Conservation (phyloP, 2,888 invertebrate genomes). For the Subacronicta megacephala region DNA sequence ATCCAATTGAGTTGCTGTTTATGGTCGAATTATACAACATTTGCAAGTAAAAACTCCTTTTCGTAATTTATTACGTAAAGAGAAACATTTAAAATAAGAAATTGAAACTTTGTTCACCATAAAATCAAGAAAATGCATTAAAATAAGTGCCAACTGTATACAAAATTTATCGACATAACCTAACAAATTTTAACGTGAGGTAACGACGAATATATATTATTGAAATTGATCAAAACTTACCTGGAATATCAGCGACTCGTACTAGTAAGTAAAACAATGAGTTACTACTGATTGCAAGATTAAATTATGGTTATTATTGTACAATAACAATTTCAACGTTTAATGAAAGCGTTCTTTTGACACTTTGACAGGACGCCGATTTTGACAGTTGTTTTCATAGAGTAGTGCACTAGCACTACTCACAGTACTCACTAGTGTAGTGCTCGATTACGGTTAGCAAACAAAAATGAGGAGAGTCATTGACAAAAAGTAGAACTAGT, state of each 20-base stretch:
- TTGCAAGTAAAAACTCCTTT: background rate
- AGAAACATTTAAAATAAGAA: background rate
- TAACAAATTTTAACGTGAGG: conserved; percentile 21
- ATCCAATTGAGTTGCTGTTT: background rate
- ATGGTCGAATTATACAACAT: background rate
- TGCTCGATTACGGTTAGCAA: too few species aligned
- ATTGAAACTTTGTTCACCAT: conserved; percentile 59
- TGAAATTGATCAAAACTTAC: conserved; percentile 32
- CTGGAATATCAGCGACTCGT: conserved; percentile 24
- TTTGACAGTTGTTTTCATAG: conserved; percentile 12
- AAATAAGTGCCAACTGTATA: conserved; percentile 5
- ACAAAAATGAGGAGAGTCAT: too few species aligned
- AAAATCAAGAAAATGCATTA: conserved; percentile 48
- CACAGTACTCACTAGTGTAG: too few species aligned
- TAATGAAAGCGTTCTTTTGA: conserved; percentile 21
- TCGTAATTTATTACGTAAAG: background rate
- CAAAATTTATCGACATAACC: conserved; percentile 42
- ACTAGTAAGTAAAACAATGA: background rate
- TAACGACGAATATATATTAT: background rate
- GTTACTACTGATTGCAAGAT: background rate
- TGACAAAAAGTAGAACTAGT: too few species aligned
- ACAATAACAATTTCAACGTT: conserved; percentile 27
- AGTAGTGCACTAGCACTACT: too few species aligned
- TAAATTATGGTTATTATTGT: conserved; percentile 13
- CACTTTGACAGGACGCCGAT: conserved; percentile 56